Percentiles rank a stretch among this genome's conserved stretches.
phyloP scores from a whole-genome alignment of 1,140 invertebrate genomes.

The Pseudomyrmex cubaensis region DNA sequence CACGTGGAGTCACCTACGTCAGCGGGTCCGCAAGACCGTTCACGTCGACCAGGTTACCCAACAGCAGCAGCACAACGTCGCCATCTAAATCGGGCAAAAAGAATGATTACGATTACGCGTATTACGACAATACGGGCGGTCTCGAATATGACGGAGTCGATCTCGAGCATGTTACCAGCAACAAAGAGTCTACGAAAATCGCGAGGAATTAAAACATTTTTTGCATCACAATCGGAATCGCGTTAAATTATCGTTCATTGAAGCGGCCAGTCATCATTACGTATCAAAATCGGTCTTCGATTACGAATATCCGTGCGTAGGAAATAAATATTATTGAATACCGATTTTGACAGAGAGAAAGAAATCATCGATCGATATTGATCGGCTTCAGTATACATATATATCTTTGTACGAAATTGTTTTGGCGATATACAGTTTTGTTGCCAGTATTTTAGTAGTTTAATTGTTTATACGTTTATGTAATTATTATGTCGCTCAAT shows the following conservation, averaged over 20 bases:
- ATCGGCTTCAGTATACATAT: conserved; percentile 14
- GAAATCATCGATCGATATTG: not conserved
- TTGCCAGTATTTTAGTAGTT: conserved; percentile 46
- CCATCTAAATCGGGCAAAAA: conserved; percentile 79
- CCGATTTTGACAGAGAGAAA: conserved; percentile 58
- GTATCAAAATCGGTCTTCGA: conserved; percentile 64
- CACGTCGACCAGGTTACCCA: conserved; percentile 75
- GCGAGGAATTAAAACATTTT: conserved; percentile 67
- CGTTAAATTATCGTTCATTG: conserved; percentile 38
- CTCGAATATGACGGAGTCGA: conserved; percentile 83
- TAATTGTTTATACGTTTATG: conserved; percentile 31
- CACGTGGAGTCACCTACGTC: conserved; percentile 74
- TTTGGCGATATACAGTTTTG: not conserved
- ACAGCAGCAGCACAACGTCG: conserved; percentile 62
- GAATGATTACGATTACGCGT: conserved; percentile 84
- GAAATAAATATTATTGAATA: conserved; percentile 50
- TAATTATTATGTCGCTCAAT: conserved; percentile 2
- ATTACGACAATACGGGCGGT: conserved; percentile 82
- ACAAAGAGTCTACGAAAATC: conserved; percentile 83
- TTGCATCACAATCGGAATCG: conserved; percentile 13
- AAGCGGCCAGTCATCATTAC: conserved; percentile 48
- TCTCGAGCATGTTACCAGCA: conserved; percentile 80
- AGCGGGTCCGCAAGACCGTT: conserved; percentile 80
- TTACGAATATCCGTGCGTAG: conserved; percentile 5
- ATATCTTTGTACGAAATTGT: conserved; percentile 17